A percentile compares a stretch with the other conserved stretches of the same genome.
phyloP scores from a whole-genome alignment of 2,888 invertebrate genomes.

The Cantharis rufa region DNA sequence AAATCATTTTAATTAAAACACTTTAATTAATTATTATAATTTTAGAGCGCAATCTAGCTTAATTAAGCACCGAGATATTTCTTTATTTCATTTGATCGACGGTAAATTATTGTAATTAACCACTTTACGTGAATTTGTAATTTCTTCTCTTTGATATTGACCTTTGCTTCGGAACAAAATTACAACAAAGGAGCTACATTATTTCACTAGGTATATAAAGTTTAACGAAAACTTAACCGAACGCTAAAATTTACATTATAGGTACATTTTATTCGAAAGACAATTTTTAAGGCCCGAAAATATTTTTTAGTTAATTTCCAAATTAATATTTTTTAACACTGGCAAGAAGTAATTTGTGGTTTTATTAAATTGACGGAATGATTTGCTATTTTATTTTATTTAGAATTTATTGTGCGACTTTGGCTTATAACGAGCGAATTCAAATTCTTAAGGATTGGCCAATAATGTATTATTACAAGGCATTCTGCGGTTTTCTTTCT shows the following conservation, averaged over 20 bases:
- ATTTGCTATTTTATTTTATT: background rate
- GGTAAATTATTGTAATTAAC: background rate
- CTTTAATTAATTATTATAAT: background rate
- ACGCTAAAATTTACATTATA: no score
- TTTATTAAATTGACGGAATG: background rate
- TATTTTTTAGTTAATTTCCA: no score
- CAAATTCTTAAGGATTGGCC: constrained; percentile 25
- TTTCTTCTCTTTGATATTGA: background rate
- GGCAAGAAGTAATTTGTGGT: background rate
- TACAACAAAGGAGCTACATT: background rate
- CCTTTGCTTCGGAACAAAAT: background rate
- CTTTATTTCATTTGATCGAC: background rate
- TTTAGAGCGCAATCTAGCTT: background rate
- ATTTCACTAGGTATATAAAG: no score
- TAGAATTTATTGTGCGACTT: background rate
- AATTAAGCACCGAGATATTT: background rate
- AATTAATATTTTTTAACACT: background rate
- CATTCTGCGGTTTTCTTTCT: constrained; percentile 26
- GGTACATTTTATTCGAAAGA: no score
- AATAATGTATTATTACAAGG: constrained; percentile 26
- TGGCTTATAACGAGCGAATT: constrained; percentile 15
- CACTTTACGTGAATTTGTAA: background rate
- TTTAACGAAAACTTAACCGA: no score
- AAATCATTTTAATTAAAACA: background rate
- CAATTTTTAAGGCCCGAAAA: no score